Evolutionary conservation across 1,140 invertebrate species (phyloP).

Genomic region (Bombyx mori): DNA sequence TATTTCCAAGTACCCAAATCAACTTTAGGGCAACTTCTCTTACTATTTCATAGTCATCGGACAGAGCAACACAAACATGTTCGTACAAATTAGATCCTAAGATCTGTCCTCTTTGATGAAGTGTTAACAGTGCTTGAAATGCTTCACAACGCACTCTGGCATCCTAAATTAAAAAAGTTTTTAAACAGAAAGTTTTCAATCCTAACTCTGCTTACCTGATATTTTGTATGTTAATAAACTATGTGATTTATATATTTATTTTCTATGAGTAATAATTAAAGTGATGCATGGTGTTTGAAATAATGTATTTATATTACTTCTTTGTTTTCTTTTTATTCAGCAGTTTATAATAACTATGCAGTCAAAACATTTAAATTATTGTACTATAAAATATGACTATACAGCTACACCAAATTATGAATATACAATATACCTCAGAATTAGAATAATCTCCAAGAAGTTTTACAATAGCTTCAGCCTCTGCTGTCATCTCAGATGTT

Average conservation of each 20-base stretch:
- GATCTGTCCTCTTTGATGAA: slow-evolving; percentile 85
- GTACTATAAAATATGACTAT: not conserved
- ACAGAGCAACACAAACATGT: slow-evolving; percentile 85
- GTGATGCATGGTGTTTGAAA: too few species aligned
- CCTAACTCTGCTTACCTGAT: not conserved
- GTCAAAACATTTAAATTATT: not conserved
- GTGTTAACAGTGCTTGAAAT: slow-evolving; percentile 85
- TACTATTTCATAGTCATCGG: slow-evolving; percentile 96
- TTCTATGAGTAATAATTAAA: too few species aligned
- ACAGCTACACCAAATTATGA: not conserved
- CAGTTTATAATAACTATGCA: not conserved
- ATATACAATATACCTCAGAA: slow-evolving; percentile 71
- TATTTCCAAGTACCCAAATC: slow-evolving; percentile 87
- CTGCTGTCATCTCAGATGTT: slow-evolving; percentile 58
- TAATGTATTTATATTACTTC: not conserved
- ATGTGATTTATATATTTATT: not conserved
- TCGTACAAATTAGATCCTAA: slow-evolving; percentile 85
- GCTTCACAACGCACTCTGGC: slow-evolving; percentile 90
- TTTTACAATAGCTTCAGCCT: slow-evolving; percentile 75
- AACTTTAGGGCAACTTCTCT: slow-evolving; percentile 88
- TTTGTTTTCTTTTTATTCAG: not conserved
- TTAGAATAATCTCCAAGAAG: slow-evolving; percentile 85
- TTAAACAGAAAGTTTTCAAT: not conserved
- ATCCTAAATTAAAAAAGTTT: slow-evolving; percentile 72
- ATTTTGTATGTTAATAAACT: not conserved